Conservation (phyloP, 1,140 invertebrate genomes). For the Macrocentrus cingulum region DNA sequence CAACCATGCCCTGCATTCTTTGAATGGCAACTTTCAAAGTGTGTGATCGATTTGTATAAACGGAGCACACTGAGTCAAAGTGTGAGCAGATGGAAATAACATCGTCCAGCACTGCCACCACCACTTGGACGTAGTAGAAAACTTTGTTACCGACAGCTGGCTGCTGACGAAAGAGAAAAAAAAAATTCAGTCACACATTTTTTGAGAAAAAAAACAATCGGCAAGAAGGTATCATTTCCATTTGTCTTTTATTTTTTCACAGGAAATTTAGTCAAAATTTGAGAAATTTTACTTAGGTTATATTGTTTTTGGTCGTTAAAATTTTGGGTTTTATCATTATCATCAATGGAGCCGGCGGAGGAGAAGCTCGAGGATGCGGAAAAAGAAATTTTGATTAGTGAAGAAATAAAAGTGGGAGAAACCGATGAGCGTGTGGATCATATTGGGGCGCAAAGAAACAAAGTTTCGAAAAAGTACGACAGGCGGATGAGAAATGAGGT, state of each 20-base stretch:
- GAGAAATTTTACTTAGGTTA: not conserved
- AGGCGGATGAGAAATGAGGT: slow-evolving; percentile 17
- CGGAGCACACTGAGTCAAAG: slow-evolving; percentile 36
- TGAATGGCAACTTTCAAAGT: slow-evolving; percentile 32
- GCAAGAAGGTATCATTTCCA: too few relatives aligned
- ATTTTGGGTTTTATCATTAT: slow-evolving; percentile 33
- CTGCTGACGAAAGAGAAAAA: too few relatives aligned
- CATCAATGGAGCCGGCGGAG: slow-evolving; percentile 20
- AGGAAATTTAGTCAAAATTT: too few relatives aligned
- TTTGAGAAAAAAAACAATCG: too few relatives aligned
- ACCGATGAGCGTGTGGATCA: slow-evolving; percentile 10
- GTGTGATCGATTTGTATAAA: slow-evolving; percentile 53
- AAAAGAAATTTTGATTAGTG: slow-evolving; percentile 37
- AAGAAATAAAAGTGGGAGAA: slow-evolving; percentile 37
- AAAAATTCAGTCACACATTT: too few relatives aligned
- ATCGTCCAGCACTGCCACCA: not conserved
- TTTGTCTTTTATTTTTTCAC: too few relatives aligned
- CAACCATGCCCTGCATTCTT: slow-evolving; percentile 2
- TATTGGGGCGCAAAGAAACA: slow-evolving; percentile 10
- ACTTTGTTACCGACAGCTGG: too few relatives aligned
- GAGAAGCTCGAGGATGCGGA: slow-evolving; percentile 39
- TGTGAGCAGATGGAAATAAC: not conserved
- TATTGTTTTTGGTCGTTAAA: slow-evolving; percentile 19
- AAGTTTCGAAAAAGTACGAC: slow-evolving; percentile 7
- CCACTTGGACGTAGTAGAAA: not conserved